These are phyloP conservation scores for Cantharis lateralis DNA, from an alignment of 2,888 invertebrate species.

Conservation along the genomic window DNA sequence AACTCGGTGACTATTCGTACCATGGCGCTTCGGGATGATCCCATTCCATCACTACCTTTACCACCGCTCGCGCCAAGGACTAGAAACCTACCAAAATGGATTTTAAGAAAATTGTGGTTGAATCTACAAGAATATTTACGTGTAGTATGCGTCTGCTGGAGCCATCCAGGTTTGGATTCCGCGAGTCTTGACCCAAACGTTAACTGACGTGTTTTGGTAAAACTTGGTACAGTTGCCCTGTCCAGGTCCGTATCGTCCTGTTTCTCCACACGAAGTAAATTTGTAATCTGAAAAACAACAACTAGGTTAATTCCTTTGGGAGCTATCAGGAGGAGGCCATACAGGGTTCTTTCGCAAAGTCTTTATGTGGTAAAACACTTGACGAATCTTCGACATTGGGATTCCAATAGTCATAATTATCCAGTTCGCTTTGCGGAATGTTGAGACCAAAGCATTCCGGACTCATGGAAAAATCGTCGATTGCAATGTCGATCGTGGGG, in stretches of 20 bases:
- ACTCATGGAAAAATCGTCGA: constrained; percentile 87
- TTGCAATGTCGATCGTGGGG: constrained; percentile 79
- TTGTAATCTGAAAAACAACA: constrained; percentile 65
- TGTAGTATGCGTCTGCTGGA: constrained; percentile 81
- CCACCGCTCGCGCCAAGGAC: constrained; percentile 86
- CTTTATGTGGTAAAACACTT: constrained; percentile 60
- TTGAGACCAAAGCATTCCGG: constrained; percentile 88
- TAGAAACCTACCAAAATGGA: constrained; percentile 67
- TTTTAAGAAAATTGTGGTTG: background rate
- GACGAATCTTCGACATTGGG: constrained; percentile 51
- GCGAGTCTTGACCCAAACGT: constrained; percentile 67
- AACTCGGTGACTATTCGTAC: constrained; percentile 77
- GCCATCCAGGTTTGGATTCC: constrained; percentile 81
- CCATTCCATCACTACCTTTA: constrained; percentile 76
- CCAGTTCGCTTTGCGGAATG: constrained; percentile 70
- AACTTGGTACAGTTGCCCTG: constrained; percentile 69
- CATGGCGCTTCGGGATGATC: constrained; percentile 78
- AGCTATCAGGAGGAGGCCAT: constrained; percentile 42
- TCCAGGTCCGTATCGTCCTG: constrained; percentile 76
- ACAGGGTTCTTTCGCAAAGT: constrained; percentile 73
- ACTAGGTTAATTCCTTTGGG: background rate
- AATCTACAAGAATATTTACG: constrained; percentile 61
- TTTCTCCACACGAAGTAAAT: constrained; percentile 76
- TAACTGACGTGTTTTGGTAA: constrained; percentile 67
- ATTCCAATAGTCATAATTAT: constrained; percentile 79